A percentile compares a stretch with the other conserved stretches of the same genome.
Conservation (phyloP, 1,140 invertebrate species). For the roundworm (Caenorhabditis elegans) region DNA sequence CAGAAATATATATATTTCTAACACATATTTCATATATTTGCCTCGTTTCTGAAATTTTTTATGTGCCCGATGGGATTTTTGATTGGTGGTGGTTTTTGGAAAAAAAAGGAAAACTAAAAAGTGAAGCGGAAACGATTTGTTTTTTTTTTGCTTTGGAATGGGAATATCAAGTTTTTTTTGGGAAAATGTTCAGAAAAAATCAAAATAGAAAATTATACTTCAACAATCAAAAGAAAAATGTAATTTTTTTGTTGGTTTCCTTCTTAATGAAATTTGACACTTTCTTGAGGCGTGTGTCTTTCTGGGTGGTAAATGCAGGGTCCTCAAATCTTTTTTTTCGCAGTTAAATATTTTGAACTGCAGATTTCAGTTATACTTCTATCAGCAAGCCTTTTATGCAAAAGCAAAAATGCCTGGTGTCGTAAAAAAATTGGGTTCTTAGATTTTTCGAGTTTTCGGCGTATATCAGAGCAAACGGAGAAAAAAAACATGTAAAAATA, state of each 20-base stretch:
- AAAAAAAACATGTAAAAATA: no score
- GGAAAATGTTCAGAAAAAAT: neutral
- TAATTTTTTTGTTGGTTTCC: neutral
- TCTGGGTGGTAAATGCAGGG: neutral
- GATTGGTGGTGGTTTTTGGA: neutral
- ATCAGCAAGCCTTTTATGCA: no score
- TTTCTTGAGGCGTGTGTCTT: neutral
- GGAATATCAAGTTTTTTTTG: neutral
- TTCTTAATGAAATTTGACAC: constrained; percentile 8
- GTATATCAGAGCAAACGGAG: no score
- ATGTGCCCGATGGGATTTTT: neutral
- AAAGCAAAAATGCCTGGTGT: no score
- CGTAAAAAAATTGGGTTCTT: no score
- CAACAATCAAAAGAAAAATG: neutral
- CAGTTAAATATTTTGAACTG: no score
- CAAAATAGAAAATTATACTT: neutral
- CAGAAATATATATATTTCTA: no score
- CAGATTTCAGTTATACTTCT: no score
- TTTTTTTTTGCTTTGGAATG: neutral
- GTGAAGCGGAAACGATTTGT: neutral
- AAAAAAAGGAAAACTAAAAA: neutral
- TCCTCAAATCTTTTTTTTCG: no score
- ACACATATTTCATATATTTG: neutral
- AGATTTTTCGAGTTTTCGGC: no score
- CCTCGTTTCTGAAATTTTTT: neutral